phyloP scores from a whole-genome alignment of 1,140 invertebrate species.

The Pogonognathellus flavescens region DNA sequence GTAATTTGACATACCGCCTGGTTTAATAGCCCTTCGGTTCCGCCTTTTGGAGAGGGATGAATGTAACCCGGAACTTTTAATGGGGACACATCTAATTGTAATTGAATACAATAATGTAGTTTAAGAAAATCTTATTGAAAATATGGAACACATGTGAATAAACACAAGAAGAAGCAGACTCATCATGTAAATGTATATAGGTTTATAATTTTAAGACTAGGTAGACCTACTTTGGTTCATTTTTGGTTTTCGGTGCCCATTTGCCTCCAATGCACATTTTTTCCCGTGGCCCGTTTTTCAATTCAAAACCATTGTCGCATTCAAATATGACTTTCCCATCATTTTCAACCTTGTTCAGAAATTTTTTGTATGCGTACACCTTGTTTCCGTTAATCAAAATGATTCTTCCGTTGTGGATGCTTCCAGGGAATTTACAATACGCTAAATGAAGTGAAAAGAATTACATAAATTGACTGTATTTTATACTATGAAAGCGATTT shows the following conservation, averaged over 20 bases:
- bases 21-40: constrained; percentile 3
- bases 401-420: constrained; percentile 90
- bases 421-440: constrained; percentile 94
- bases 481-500: too few species aligned
- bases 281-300: constrained; percentile 84
- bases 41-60: constrained; percentile 76
- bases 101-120: too few species aligned
- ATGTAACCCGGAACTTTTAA: constrained; percentile 84
- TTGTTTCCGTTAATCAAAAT: constrained; percentile 97
- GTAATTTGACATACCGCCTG: too few species aligned
- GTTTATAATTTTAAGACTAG: too few species aligned
- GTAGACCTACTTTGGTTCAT: constrained; percentile 77
- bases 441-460: constrained; percentile 73
- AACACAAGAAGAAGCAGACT: too few species aligned
- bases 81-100: constrained; percentile 78
- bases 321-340: constrained; percentile 98
- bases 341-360: constrained; percentile 89
- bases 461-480: too few species aligned
- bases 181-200: too few species aligned
- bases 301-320: constrained; percentile 79
- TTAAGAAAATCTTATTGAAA: too few species aligned
- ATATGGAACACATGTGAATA: too few species aligned
- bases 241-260: constrained; percentile 71
- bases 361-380: constrained; percentile 95
- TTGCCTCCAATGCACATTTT: constrained; percentile 92